phyloP scores from a whole-genome alignment of 1,140 invertebrate species.

The Vanessa tameamea region DNA sequence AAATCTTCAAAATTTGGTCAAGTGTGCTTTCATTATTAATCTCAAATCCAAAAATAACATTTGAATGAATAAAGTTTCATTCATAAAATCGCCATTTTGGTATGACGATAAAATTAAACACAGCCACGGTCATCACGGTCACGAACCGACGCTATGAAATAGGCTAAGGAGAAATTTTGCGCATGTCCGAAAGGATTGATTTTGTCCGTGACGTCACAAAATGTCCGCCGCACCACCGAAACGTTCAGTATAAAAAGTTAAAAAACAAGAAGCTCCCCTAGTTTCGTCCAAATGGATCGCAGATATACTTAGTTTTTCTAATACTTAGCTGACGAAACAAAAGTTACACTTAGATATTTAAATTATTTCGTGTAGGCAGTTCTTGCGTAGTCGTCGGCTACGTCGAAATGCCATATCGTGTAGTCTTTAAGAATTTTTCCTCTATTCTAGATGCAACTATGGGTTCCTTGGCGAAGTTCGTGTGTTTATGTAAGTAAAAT shows the following conservation, averaged over 20 bases:
- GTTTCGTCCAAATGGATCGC: slow-evolving; percentile 48
- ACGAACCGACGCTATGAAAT: slow-evolving; percentile 48
- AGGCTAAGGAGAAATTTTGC: slow-evolving; percentile 66
- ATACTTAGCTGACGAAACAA: slow-evolving; percentile 11
- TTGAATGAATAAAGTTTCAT: slow-evolving; percentile 67
- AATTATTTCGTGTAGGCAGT: slow-evolving; percentile 14
- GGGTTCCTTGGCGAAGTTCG: slow-evolving; percentile 52
- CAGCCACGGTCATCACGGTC: slow-evolving; percentile 53
- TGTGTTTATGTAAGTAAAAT: slow-evolving; percentile 69
- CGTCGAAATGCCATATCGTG: slow-evolving; percentile 28
- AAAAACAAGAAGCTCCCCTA: slow-evolving; percentile 52
- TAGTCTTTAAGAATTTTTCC: slow-evolving; percentile 45
- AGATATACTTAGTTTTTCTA: slow-evolving; percentile 36
- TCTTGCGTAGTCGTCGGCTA: slow-evolving; percentile 2
- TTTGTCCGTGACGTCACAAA: slow-evolving; percentile 72
- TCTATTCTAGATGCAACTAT: slow-evolving; percentile 51
- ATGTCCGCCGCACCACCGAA: slow-evolving; percentile 60
- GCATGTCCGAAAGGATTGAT: slow-evolving; percentile 72
- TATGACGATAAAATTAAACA: slow-evolving; percentile 52
- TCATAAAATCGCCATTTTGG: slow-evolving; percentile 71
- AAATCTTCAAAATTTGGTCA: background rate
- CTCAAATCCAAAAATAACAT: slow-evolving; percentile 53
- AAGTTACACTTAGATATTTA: slow-evolving; percentile 16
- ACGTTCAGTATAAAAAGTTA: slow-evolving; percentile 72
- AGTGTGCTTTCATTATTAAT: slow-evolving; percentile 12